Conservation (phyloP, 1,140 invertebrate genomes). For the Tetramorium simillimum region DNA sequence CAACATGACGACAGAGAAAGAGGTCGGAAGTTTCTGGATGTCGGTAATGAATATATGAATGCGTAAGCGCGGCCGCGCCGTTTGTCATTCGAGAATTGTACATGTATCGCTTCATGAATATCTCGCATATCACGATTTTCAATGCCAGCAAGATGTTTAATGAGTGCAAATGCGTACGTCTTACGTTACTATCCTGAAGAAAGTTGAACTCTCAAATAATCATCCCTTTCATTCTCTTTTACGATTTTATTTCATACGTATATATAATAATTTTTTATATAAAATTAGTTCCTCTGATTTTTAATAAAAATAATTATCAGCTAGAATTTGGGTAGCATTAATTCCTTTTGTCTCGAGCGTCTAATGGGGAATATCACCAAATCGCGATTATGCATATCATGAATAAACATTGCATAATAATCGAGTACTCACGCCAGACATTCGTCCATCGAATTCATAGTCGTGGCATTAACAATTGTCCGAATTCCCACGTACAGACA, state of each 20-base stretch:
- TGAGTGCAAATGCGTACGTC: too few species aligned
- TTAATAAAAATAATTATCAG: not conserved
- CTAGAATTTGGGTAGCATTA: not conserved
- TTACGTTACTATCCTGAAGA: not conserved
- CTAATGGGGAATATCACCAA: not conserved
- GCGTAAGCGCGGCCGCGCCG: constrained; percentile 41
- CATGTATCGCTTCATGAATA: constrained; percentile 37
- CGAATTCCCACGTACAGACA: constrained; percentile 45
- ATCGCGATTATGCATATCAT: not conserved
- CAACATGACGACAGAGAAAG: constrained; percentile 22
- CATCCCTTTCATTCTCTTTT: not conserved
- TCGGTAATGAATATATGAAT: constrained; percentile 69
- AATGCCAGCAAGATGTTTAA: constrained; percentile 1
- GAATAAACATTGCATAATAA: constrained; percentile 58
- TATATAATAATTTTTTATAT: too few species aligned
- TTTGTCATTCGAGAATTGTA: constrained; percentile 20
- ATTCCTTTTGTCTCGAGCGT: not conserved
- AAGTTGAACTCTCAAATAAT: not conserved
- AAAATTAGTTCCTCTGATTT: not conserved
- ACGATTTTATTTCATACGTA: not conserved
- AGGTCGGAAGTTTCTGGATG: constrained; percentile 26
- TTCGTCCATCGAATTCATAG: constrained; percentile 2
- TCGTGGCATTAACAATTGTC: constrained; percentile 68
- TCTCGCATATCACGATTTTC: constrained; percentile 19
- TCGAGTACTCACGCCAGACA: constrained; percentile 64